Base-by-base conservation (phyloP, 2,888 invertebrate species). In the Scotopteryx bipunctaria region DNA sequence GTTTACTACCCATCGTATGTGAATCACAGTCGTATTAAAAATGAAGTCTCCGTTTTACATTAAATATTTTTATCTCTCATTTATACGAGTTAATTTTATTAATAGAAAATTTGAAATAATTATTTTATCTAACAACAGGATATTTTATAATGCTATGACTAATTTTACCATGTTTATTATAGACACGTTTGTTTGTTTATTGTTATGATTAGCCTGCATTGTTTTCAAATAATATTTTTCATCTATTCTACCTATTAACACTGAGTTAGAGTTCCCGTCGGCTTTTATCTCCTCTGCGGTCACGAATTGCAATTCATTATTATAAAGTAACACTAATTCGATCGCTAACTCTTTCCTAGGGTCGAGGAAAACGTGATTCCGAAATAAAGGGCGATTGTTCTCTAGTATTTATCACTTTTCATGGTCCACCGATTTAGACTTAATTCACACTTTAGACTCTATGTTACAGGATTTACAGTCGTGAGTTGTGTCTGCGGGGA, bases 381-480 rank as follows among this genome's bases (percentile, higher is more conserved):
- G 55, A 69, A 77, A 80, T 75, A 81, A 76, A 76, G 69, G 67
- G 55, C 67, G 59, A 77, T 76, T 82, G 75, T 83, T 72, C 43
- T 64, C 57, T 57, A 65, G 65, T 67, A 72, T 76, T 78, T 75
- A 74, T 80, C 73, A 73, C 66, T 57, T 66, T 71, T 64, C 69
- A 69, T 60, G 61, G 64, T 72, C 67, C 61, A 64, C 55, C 61
- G 57, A 55, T 31, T 55, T 52, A 40, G 58, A n/a, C 55, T 56
- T 56, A 55, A 60, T 55, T 37, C 21, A 50, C 27, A 67, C 64
- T 69, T 42, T 67, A 45, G 59, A 67, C 73, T 67, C 59, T 75
- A 67, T 63, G 23, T 5, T 19, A 14, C 32, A 49, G 38, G 49
- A 17, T 44, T 55, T 75, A 69, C 63, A 72, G 75, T 67, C 57